phyloP scores from a whole-genome alignment of 2,797 vertebrate species.

The Tapera naevia region DNA sequence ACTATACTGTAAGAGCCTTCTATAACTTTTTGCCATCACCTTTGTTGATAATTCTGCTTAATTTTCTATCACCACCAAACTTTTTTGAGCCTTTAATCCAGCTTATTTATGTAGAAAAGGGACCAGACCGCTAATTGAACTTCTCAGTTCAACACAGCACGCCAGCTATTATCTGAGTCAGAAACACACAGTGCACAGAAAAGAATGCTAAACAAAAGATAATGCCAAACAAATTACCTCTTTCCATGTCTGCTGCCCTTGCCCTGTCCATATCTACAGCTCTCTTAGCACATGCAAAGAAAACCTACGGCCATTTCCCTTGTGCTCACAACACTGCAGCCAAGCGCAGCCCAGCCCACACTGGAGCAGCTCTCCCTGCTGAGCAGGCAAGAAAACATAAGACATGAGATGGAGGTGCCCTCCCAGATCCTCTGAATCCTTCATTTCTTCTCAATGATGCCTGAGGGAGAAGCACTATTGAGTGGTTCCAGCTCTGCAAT shows the following conservation, averaged over 20 bases:
- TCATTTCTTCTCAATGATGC: not conserved
- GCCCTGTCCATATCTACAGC: not conserved
- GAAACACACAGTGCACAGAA: not conserved
- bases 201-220: conserved; percentile 18
- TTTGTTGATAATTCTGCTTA: not conserved
- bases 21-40: not conserved
- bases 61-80: not conserved
- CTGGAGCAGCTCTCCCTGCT: not conserved
- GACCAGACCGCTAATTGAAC: not conserved
- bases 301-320: not conserved
- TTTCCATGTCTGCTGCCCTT: not conserved
- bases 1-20: not conserved
- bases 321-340: not conserved
- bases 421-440: not conserved
- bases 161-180: conserved; percentile 2
- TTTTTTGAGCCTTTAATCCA: not conserved
- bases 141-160: not conserved
- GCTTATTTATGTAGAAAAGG: not conserved
- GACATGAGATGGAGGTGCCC: not conserved
- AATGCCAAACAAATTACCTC: conserved; percentile 5
- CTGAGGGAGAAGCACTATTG: not conserved
- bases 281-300: not conserved
- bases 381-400: not conserved
- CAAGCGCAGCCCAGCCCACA: not conserved
- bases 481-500: not conserved